Evolutionary conservation across 2,888 invertebrate genomes (phyloP).

Genomic region (Hydraecia micacea): DNA sequence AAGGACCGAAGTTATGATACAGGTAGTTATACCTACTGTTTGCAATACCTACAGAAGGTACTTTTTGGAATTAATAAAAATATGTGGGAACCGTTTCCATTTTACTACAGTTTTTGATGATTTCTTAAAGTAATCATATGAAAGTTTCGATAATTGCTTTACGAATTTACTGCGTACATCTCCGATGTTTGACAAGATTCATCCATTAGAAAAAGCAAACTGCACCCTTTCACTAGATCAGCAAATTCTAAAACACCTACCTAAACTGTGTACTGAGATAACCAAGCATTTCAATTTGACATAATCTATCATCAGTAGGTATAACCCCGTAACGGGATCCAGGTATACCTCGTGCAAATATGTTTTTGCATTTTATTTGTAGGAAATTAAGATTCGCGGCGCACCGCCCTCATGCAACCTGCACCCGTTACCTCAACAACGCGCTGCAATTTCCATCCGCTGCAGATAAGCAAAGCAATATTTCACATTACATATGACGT

Average conservation of each 20-base stretch:
- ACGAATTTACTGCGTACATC: neutral
- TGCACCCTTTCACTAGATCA: neutral
- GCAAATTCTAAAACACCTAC: neutral
- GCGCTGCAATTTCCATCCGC: constrained; percentile 78
- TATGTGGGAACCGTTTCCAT: neutral
- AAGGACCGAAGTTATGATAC: neutral
- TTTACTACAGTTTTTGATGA: neutral
- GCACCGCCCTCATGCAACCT: constrained; percentile 40
- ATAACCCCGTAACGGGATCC: constrained; percentile 3
- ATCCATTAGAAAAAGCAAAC: neutral
- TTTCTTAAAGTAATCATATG: neutral
- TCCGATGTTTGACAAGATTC: neutral
- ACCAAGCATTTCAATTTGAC: constrained; percentile 36
- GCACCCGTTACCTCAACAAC: constrained; percentile 64
- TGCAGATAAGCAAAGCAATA: constrained; percentile 81
- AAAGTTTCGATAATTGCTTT: neutral
- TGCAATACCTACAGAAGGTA: neutral
- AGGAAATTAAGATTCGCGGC: constrained; percentile 80
- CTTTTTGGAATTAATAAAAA: neutral
- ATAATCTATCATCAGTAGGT: constrained; percentile 52
- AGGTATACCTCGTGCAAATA: constrained; percentile 56
- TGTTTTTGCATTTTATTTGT: constrained; percentile 83
- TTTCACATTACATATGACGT: constrained; percentile 76
- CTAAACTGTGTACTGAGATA: neutral
- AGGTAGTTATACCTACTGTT: neutral